Evolutionary conservation across 2,113 vertebrate species (phyloP).

Genomic region (Corythornis vintsioides): DNA sequence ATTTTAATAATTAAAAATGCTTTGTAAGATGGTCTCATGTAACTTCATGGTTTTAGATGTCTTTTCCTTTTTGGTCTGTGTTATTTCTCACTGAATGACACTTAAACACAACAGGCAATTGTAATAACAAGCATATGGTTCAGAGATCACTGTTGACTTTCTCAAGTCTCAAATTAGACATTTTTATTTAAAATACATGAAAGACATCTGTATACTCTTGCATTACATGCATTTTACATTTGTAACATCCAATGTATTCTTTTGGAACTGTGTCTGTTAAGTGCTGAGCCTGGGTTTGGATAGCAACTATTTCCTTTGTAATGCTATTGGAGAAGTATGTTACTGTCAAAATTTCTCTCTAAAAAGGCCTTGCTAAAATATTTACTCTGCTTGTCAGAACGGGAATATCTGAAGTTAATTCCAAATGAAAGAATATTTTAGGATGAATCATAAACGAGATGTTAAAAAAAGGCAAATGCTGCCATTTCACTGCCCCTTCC

Average conservation of each 20-base stretch:
- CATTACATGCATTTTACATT: conserved; percentile 57
- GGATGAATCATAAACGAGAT: conserved; percentile 37
- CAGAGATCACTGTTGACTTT: conserved; percentile 12
- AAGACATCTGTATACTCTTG: conserved; percentile 51
- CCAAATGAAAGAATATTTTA: conserved; percentile 55
- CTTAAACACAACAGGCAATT: conserved; percentile 10
- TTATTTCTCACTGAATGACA: conserved; percentile 18
- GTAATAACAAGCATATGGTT: conserved; percentile 31
- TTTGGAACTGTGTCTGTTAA: conserved; percentile 27
- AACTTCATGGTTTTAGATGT: background rate
- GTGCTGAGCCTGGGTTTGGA: conserved; percentile 13
- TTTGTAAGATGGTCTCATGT: background rate
- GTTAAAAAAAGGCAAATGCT: background rate
- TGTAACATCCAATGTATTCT: conserved; percentile 37
- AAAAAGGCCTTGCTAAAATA: conserved; percentile 54
- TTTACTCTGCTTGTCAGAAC: conserved; percentile 55
- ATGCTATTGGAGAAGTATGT: conserved; percentile 30
- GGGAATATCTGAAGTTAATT: conserved; percentile 55
- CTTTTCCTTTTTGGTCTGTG: conserved; percentile 15
- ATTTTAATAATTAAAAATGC: background rate
- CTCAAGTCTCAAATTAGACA: conserved; percentile 44
- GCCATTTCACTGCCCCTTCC: background rate
- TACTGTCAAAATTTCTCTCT: conserved; percentile 50
- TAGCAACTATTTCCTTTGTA: conserved; percentile 44
- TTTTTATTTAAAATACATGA: conserved; percentile 65